Percentiles rank a stretch among this genome's conserved stretches.
Evolutionary conservation across 2,797 vertebrate species (phyloP).

Genomic region (Aythya fuligula): DNA sequence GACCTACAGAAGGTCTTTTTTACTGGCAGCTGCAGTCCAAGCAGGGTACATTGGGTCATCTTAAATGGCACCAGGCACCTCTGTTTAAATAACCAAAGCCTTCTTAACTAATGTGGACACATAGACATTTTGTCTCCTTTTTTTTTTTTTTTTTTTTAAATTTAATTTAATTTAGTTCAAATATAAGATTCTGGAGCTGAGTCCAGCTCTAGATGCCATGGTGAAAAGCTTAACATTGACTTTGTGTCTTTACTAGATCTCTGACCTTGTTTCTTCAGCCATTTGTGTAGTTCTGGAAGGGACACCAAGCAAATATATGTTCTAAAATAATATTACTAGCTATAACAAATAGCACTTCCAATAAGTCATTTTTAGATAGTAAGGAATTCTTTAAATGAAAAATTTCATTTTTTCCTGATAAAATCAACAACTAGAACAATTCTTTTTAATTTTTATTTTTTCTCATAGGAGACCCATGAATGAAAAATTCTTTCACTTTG

Average conservation of each 20-base stretch:
- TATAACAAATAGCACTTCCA: not conserved
- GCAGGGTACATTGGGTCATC: not conserved
- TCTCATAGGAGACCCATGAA: not conserved
- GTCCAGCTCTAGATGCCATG: not conserved
- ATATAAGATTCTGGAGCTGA: not conserved
- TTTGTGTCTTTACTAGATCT: not conserved
- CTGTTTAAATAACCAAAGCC: not conserved
- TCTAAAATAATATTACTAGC: not conserved
- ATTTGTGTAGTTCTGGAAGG: not conserved
- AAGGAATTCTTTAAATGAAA: not conserved
- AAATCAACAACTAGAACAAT: not conserved
- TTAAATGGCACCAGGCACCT: not conserved
- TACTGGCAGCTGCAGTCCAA: not conserved
- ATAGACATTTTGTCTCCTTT: not conserved
- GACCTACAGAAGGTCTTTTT: not conserved
- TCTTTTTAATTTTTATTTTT: not conserved
- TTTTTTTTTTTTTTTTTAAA: no score
- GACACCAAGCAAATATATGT: accelerated
- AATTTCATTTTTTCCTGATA: not conserved
- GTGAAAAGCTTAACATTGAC: not conserved
- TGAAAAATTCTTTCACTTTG: not conserved
- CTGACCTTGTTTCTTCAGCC: not conserved
- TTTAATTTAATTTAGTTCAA: not conserved
- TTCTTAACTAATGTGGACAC: not conserved
- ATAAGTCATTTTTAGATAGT: not conserved